Conservation (phyloP, 2,797 vertebrate species). For the Malurus splendens region DNA sequence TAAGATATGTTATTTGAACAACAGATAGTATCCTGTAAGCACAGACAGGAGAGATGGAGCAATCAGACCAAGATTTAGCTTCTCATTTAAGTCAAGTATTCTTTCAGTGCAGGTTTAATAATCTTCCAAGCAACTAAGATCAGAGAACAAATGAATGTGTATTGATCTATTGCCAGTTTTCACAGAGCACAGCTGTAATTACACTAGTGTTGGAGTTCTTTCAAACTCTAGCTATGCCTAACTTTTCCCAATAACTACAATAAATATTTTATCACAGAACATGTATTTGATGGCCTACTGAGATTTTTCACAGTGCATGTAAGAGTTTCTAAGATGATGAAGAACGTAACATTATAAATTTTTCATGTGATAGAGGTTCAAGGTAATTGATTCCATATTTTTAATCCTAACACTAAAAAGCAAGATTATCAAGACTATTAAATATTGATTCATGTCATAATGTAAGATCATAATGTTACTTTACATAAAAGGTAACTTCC, state of each 20-base stretch:
- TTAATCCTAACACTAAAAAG: slow-evolving; percentile 81
- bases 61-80: slow-evolving; percentile 65
- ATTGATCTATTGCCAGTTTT: slow-evolving; percentile 77
- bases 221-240: slow-evolving; percentile 84
- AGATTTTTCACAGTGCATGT: slow-evolving; percentile 85
- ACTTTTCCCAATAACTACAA: slow-evolving; percentile 88
- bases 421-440: slow-evolving; percentile 79
- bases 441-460: slow-evolving; percentile 79
- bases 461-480: slow-evolving; percentile 70
- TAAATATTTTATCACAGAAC: slow-evolving; percentile 99
- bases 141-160: slow-evolving; percentile 76
- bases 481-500: slow-evolving; percentile 66
- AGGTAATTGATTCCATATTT: slow-evolving; percentile 82
- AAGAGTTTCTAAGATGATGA: slow-evolving; percentile 90
- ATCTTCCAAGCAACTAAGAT: slow-evolving; percentile 74
- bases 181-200: slow-evolving; percentile 83
- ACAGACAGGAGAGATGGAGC: slow-evolving; percentile 34
- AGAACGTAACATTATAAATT: slow-evolving; percentile 86
- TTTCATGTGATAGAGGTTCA: slow-evolving; percentile 82
- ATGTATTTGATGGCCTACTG: slow-evolving; percentile 90
- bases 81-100: slow-evolving; percentile 80
- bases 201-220: slow-evolving; percentile 85
- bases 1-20: slow-evolving; percentile 46
- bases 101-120: slow-evolving; percentile 72
- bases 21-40: slow-evolving; percentile 16